phyloP scores from a whole-genome alignment of 1,140 invertebrate species.

The Chlorops oryzae region DNA sequence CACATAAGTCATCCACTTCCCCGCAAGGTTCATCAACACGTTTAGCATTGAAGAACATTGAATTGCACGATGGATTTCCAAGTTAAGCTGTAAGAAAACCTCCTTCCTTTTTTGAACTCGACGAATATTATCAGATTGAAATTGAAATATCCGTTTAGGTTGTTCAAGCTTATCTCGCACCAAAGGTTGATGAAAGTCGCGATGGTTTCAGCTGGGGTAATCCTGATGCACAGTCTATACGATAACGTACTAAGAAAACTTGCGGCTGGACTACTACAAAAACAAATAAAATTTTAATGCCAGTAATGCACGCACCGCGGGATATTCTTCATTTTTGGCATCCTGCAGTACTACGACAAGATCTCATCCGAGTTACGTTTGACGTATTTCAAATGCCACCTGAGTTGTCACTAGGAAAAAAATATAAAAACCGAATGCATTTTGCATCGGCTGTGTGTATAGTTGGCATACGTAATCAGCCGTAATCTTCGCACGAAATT shows the following conservation, averaged over 20 bases:
- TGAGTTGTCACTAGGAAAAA: no score
- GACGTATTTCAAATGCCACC: no score
- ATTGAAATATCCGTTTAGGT: conserved; percentile 55
- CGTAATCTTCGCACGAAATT: no score
- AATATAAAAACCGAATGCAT: no score
- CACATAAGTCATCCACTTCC: conserved; percentile 46
- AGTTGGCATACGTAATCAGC: no score
- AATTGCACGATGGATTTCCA: conserved; percentile 62
- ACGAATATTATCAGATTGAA: conserved; percentile 9
- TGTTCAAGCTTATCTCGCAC: conserved; percentile 83
- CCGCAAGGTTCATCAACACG: conserved; percentile 51
- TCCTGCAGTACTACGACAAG: no score
- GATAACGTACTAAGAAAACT: conserved; percentile 70
- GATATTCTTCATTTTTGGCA: no score
- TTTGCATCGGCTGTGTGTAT: no score
- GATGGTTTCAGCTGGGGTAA: conserved; percentile 85
- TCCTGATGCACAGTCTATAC: conserved; percentile 72
- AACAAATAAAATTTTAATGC: conserved; percentile 76
- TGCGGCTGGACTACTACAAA: conserved; percentile 87
- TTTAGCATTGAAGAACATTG: conserved; percentile 63
- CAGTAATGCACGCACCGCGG: no score
- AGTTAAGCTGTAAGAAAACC: conserved; percentile 52
- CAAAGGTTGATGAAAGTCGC: conserved; percentile 77
- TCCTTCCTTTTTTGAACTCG: conserved; percentile 5
- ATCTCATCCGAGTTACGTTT: no score